These are phyloP conservation scores for Notarius lentiginosus DNA, from an alignment of 2,113 vertebrate genomes.

Conservation along the genomic window DNA sequence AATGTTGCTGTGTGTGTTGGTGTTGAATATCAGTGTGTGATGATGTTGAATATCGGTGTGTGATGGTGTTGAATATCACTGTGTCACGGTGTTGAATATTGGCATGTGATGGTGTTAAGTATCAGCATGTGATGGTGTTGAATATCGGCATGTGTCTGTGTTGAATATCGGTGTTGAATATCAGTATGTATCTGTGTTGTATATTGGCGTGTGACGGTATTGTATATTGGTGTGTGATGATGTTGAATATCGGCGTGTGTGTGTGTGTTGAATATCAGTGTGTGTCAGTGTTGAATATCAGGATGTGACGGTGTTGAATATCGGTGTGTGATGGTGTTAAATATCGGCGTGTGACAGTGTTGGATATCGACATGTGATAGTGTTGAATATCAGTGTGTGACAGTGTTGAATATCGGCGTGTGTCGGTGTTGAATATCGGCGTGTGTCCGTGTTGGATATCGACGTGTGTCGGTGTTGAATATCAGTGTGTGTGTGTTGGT, in stretches of 20 bases:
- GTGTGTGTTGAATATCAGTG: neutral
- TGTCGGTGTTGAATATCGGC: neutral
- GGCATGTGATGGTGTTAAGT: too few relatives aligned
- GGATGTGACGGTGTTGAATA: too few relatives aligned
- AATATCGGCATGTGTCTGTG: neutral
- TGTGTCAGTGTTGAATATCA: neutral
- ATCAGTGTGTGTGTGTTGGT: neutral
- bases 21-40: neutral
- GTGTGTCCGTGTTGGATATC: too few relatives aligned
- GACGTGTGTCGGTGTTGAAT: neutral
- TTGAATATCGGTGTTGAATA: neutral
- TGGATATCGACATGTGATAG: neutral
- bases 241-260: neutral
- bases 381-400: neutral
- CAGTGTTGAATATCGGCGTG: neutral
- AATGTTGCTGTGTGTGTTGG: neutral
- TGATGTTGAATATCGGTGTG: neutral
- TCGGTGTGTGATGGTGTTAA: too few relatives aligned
- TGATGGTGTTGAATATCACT: neutral
- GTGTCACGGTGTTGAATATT: too few relatives aligned
- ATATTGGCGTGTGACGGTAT: neutral
- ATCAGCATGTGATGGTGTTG: too few relatives aligned
- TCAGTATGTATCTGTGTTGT: constrained; percentile 7
- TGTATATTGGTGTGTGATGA: neutral
- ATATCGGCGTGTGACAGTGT: neutral